Evolutionary conservation across 2,888 invertebrate genomes (phyloP).

Genomic region (Archips crataeganus): DNA sequence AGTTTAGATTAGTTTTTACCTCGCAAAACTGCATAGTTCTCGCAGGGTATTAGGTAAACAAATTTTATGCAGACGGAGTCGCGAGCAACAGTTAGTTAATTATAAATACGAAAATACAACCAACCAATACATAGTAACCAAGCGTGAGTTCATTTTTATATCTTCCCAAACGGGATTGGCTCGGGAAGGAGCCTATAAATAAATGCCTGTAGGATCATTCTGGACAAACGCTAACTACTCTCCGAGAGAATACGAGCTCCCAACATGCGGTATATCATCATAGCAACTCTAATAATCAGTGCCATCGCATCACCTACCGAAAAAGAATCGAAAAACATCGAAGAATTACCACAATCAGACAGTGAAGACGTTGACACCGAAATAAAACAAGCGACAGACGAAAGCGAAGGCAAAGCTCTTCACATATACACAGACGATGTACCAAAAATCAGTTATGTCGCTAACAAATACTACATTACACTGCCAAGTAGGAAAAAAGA

Average conservation of each 20-base stretch:
- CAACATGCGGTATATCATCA: slow-evolving; percentile 1
- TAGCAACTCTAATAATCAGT: background rate
- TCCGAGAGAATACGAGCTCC: background rate
- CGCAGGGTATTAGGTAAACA: no score
- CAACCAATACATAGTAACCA: background rate
- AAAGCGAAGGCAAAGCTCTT: background rate
- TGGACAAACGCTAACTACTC: background rate
- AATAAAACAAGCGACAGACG: background rate
- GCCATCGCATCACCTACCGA: background rate
- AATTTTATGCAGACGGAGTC: no score
- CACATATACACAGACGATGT: background rate
- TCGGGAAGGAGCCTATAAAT: background rate
- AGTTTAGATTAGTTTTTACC: no score
- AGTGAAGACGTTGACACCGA: background rate
- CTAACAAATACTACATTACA: background rate
- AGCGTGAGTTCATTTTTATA: background rate
- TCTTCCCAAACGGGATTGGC: background rate
- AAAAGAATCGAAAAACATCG: background rate
- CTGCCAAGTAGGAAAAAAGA: background rate
- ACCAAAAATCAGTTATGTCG: background rate
- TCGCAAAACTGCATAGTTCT: no score
- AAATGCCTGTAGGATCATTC: background rate
- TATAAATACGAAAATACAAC: background rate
- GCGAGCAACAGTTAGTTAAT: no score
- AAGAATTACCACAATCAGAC: background rate